Evolutionary conservation across 2,113 vertebrate genomes (phyloP).

Genomic region (Peromyscus maniculatus): DNA sequence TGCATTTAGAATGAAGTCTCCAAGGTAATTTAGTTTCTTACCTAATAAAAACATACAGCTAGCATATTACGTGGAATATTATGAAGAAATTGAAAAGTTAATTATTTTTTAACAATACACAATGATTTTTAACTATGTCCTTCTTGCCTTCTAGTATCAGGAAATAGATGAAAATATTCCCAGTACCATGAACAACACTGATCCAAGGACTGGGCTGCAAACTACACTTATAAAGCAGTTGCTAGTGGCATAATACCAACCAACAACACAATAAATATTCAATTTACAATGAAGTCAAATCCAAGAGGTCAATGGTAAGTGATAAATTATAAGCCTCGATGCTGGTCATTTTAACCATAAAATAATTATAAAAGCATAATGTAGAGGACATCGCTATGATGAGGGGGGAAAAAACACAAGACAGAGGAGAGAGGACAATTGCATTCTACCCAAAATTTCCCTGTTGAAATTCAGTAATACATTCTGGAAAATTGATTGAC

Average conservation of each 20-base stretch:
- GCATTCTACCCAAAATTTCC: background rate
- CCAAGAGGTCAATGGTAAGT: constrained; percentile 17
- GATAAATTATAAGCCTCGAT: constrained; percentile 36
- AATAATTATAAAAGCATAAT: background rate
- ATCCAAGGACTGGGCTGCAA: background rate
- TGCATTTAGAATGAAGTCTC: background rate
- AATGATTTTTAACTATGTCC: constrained; percentile 33
- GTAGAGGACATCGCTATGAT: background rate
- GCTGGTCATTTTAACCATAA: constrained; percentile 42
- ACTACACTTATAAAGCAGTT: constrained; percentile 40
- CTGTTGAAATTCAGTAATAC: background rate
- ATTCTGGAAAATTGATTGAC: background rate
- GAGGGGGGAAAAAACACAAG: background rate
- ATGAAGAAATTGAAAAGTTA: constrained; percentile 39
- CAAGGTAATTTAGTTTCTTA: constrained; percentile 11
- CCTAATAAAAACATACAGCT: background rate
- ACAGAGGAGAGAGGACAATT: background rate
- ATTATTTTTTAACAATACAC: background rate
- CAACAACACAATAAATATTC: background rate
- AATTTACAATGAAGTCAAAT: background rate
- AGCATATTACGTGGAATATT: background rate
- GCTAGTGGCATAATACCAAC: constrained; percentile 18
- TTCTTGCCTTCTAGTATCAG: constrained; percentile 26
- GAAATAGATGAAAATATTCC: background rate
- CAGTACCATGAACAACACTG: constrained; percentile 31